These are phyloP conservation scores for Melanargia galathea DNA, from an alignment of 2,888 invertebrate genomes.

Conservation along the genomic window DNA sequence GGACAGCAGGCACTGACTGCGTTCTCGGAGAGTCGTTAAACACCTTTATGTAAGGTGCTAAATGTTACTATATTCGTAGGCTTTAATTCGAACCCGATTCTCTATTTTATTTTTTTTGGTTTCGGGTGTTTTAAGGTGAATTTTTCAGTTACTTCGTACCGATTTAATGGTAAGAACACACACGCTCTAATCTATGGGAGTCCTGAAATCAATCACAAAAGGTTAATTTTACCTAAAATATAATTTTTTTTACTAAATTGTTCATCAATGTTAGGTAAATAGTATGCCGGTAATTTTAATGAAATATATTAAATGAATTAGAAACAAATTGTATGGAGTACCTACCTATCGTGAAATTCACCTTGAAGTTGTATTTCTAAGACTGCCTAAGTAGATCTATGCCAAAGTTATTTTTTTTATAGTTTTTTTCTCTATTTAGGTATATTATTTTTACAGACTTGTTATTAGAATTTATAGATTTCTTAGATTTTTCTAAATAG, in stretches of 20 bases:
- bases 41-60: slow-evolving; percentile 6
- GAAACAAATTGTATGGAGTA: neutral
- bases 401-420: slow-evolving; percentile 31
- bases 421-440: slow-evolving; percentile 15
- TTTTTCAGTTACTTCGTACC: neutral
- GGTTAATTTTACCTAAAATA: no score
- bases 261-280: no score
- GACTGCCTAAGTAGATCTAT: slow-evolving; percentile 32
- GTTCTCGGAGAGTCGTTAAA: slow-evolving; percentile 64
- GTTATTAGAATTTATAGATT: slow-evolving; percentile 32
- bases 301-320: neutral
- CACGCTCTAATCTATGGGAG: neutral
- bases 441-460: slow-evolving; percentile 21
- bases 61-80: neutral
- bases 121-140: slow-evolving; percentile 6
- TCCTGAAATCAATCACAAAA: neutral
- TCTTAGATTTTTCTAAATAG: slow-evolving; percentile 33
- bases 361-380: slow-evolving; percentile 27
- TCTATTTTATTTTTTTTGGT: neutral
- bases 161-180: neutral
- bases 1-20: slow-evolving; percentile 66
- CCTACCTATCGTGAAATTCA: neutral
- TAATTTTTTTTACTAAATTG: no score
- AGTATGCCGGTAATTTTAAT: no score
- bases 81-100: neutral